Evolutionary conservation across 2,113 vertebrate genomes (phyloP).

Genomic region (Globicephala melas): DNA sequence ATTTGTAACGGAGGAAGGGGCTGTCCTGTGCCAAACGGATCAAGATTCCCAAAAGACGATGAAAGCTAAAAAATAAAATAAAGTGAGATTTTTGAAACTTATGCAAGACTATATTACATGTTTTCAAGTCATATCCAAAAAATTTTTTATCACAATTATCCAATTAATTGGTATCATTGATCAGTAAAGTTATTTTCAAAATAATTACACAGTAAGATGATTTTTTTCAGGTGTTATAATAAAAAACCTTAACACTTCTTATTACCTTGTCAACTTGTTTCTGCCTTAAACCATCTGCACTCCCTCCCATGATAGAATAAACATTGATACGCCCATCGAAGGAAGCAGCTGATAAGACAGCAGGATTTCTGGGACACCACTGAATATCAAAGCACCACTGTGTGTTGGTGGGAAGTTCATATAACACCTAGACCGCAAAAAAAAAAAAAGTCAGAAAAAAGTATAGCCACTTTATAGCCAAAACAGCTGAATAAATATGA

Average conservation of each 20-base stretch:
- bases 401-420: conserved; percentile 92
- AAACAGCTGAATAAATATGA: background rate
- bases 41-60: conserved; percentile 93
- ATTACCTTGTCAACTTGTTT: conserved; percentile 89
- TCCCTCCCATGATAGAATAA: conserved; percentile 98
- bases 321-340: conserved; percentile 93
- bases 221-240: background rate
- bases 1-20: conserved; percentile 91
- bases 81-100: background rate
- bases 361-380: conserved; percentile 97
- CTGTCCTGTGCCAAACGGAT: conserved; percentile 95
- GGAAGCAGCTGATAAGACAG: conserved; percentile 93
- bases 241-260: background rate
- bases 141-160: background rate
- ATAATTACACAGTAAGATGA: background rate
- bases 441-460: conserved; percentile 27
- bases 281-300: conserved; percentile 85
- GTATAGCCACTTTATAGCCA: background rate
- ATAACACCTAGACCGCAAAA: conserved; percentile 86
- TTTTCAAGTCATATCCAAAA: background rate
- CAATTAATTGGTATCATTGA: background rate
- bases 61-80: conserved; percentile 85
- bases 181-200: conserved; percentile 9
- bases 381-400: conserved; percentile 99
- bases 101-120: background rate